Base-by-base conservation (phyloP, 2,797 vertebrate genomes). In the Hybognathus amarus region DNA sequence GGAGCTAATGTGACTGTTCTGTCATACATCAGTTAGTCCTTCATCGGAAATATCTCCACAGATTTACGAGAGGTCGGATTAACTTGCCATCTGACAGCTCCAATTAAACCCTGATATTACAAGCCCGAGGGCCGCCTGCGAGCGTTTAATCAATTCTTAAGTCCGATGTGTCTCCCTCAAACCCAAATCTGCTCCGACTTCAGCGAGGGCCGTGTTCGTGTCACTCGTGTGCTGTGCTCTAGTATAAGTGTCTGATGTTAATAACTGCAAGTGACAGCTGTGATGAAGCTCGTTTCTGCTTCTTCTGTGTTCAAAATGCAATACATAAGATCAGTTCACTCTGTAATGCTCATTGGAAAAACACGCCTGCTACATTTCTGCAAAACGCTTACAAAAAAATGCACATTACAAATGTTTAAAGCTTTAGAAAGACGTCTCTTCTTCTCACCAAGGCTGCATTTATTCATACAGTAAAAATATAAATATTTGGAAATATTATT, bases 21-120 rank as follows among this genome's bases (percentile, higher is more conserved):
- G 87, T 83, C 87, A 71, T 38, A 45, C 42, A 78, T 82, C 67
- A 54, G 78, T 83, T 17, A 68, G 54, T 67, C 63, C 75, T 83
- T 79, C 79, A 83, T 87, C 69, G 81, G 73, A 83, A 81, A 42
- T n/a, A 59, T 52, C 83, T 85, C 77, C 69, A 61, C 63, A 27
- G 69, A 87, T 83, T 88, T 85, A 77, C 11, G 12, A 27, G 77
- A 68, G 77, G 69, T 82, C 84, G 83, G 85, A 87, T 87, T 83
- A 85, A 81, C 74, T 70, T 33, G 45, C 64, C 75, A 80, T 86
- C 81, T 83, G 77, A 76, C 64, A 78, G 54, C 70, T 82, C 80
- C 80, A 67, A 59, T 74, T 79, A 78, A 78, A 59, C 63, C 33
- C 68, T 36, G 75, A 83, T 83, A 77, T 78, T 79, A 73, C 4